Base-by-base conservation (phyloP, 1,140 invertebrate genomes). In the Nasonia giraulti region DNA sequence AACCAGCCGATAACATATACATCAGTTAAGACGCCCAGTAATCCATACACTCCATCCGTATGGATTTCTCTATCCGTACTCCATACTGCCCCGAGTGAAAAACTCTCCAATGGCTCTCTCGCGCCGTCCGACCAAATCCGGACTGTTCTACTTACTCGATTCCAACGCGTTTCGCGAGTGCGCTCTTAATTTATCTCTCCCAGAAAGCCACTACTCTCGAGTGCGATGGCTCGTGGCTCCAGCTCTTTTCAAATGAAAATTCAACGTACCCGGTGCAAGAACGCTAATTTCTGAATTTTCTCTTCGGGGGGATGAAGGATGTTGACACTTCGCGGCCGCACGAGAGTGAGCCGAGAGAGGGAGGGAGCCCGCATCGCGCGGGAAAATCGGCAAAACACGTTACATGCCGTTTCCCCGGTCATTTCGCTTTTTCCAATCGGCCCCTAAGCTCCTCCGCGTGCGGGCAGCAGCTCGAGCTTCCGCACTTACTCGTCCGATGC, bases 351-450 rank as follows among this genome's bases (percentile, higher is more conserved):
- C 14, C 14, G 47, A 62, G 17, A n/a, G 55, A 20, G 4, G n/a
- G 20, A 62, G 55, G 0, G 20, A 62, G 20, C 14, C 1, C 55
- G 55, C 55, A 62, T 62, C 20, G 17, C 55, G 17, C 6, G 55
- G n/a, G 50, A 76, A 83, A 40, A 55, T 75, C 27, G 75, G 73
- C 20, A 75, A 50, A 50, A 82, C 23, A 27, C 80, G 11, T 74
- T 71, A 10, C 71, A 33, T 23, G 62, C 69, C 73, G 2, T 76
- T 76, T 68, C 82, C 75, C 10, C n/a, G 31, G 50, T 23, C 20
- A 66, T 27, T 44, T 55, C 20, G 2, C 17, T 11, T 76, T 76
- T 73, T 73, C 27, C 69, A 31, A 31, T 62, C 2, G 2, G 17
- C n/a, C 55, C 17, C 55, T 62, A n/a, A 62, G 20, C 17, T 62